Evolutionary conservation across 2,113 vertebrate species (phyloP), one percentile per base, ranked within the genome.

Genomic region (Hippocampus barbouri): DNA sequence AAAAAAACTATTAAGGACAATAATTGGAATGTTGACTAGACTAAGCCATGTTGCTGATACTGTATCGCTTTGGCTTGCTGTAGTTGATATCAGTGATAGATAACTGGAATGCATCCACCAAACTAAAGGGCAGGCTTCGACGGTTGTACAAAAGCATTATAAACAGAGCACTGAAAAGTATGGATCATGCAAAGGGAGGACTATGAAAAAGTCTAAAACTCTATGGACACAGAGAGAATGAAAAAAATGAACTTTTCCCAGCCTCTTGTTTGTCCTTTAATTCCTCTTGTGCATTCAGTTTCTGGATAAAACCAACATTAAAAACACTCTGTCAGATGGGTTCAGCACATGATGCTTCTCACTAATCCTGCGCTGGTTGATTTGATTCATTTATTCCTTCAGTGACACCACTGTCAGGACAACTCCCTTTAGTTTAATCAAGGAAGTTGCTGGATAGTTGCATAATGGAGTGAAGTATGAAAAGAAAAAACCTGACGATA

Each of bases 361-460:
- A 79, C 79, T 76, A 82, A 87, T 83, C 34, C 3, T 66, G 40
- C 71, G 18, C 12, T 53, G 14, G 65, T 68, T 70, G 72, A n/a
- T 78, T 79, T 61, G 59, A 34, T 77, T 79, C 68, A 77, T 34
- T 79, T 63, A 78, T 75, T 85, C 70, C 82, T 74, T 81, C 81
- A 86, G 47, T 30, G 49, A 81, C 82, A 73, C 75, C 66, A 72
- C 66, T 65, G 47, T 75, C 75, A 74, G 64, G 43, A 73, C 60
- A 71, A 70, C 25, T 51, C 56, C 74, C 25, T 34, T 30, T 66
- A 5, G 71, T 68, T 49, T 59, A 43, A 71, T 61, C 3, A 34
- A 76, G 69, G 56, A 77, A 82, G 70, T 61, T 3, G n/a, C 54
- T 71, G 40, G 68, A 70, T 54, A 27, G 65, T 81, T 79, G 70